Base-by-base conservation (phyloP, 2,888 invertebrate genomes). In the Abrostola triplasia region DNA sequence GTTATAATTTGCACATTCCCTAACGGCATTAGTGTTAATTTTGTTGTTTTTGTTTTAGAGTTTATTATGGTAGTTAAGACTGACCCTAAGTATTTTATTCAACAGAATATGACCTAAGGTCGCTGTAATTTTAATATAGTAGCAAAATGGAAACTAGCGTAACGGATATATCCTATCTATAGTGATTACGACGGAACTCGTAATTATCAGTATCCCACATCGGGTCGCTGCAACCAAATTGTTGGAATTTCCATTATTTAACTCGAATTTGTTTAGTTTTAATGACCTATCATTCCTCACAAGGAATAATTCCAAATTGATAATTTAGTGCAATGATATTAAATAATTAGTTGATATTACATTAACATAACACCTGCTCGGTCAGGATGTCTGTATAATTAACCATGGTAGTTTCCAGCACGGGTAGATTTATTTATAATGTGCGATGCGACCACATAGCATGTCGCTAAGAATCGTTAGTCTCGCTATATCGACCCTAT, bases 241-340 rank as follows among this genome's bases (percentile, higher is more conserved):
- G 67, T 72, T 79, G 76, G 70, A 72, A 71, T 80, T 77, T 82
- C 81, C 80, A 81, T 80, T 79, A 74, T 80, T 81, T 83, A 86
- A 89, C 93, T 93, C 93, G 93, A 93, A 93, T 93, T 92, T 90
- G 85, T 84, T 83, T 92, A 92, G 92, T 88, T 88, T 79, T 88
- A 88, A 90, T 87, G 76, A 87, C 86, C 89, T 88, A 88, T 88
- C 93, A 93, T 93, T 94, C 94, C 94, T 91, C 78, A 69, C 82
- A 84, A 84, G 92, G 92, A 88, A 89, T 88, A 90, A 93, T 93
- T 94, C 93, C 94, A 92, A 91, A 91, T 87, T 88, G 81, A 87
- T 90, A 87, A 86, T 87, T 89, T 91, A 92, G 93, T 93, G 93
- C 93, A 93, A 93, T 93, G 92, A 90, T 93, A 92, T 92, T 92